Evolutionary conservation across 2,113 vertebrate species (phyloP).

Genomic region (Pagrus major): DNA sequence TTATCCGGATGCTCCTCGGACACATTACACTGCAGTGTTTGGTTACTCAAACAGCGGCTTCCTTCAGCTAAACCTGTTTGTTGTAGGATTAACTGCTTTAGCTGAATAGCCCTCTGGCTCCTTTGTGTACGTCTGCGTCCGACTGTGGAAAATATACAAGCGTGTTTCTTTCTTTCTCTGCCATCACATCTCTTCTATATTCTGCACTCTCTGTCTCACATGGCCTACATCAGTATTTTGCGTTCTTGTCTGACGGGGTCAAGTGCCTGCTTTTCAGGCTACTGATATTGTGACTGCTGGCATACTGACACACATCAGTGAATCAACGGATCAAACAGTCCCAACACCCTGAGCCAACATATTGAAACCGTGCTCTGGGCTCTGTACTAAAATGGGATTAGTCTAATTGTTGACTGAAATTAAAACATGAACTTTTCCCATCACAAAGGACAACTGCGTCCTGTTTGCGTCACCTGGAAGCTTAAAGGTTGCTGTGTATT

Average conservation of each 20-base stretch:
- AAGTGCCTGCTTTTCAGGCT: conserved; percentile 5
- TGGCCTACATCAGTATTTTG: conserved; percentile 9
- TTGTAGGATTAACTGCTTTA: conserved; percentile 38
- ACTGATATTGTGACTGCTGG: conserved; percentile 43
- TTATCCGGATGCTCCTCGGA: conserved; percentile 44
- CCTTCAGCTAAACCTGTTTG: conserved; percentile 50
- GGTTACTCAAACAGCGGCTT: conserved; percentile 46
- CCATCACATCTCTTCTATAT: background rate
- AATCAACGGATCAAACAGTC: conserved; percentile 8
- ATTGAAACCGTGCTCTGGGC: conserved; percentile 1
- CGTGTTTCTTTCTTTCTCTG: background rate
- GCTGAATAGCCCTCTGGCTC: conserved; percentile 4
- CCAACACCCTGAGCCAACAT: background rate
- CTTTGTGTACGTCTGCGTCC: conserved; percentile 16
- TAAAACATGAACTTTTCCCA: background rate
- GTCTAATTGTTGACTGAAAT: background rate
- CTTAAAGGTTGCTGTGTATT: background rate
- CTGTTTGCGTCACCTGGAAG: background rate
- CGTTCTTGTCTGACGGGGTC: conserved; percentile 35
- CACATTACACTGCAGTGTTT: background rate
- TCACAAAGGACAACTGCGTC: background rate
- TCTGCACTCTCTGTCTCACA: background rate
- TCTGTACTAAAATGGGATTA: background rate
- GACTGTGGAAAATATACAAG: background rate
- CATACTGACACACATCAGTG: conserved; percentile 19